Base-by-base conservation (phyloP, 2,113 vertebrate genomes). In the Hippocampus barbouri region DNA sequence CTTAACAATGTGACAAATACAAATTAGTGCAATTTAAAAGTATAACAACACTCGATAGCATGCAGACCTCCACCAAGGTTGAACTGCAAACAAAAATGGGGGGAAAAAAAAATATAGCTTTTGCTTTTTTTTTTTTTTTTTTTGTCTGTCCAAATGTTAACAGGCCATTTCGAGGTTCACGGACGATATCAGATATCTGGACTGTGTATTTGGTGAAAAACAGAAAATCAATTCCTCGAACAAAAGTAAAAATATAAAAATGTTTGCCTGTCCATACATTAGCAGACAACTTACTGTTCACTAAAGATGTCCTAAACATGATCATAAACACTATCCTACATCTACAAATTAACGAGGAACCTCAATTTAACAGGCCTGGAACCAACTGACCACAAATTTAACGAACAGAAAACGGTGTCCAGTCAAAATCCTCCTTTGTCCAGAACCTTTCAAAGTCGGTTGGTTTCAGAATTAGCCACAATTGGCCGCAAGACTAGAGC, bases 1-100 rank as follows among this genome's bases (percentile, higher is more conserved):
- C 88, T 86, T 75, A 86, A 82, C 81, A 77, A 77, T 79, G 77
- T 10, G 76, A 79, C 70, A 61, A 86, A 83, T 72, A 80, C 78
- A 81, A 56, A 74, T 75, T 72, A 82, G 79, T 78, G 79, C 76
- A 25, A 82, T 69, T 85, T 83, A 56, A 80, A 75, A 77, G n/a
- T 47, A 66, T 23, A 43, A 65, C 62, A 41, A 21, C 62, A 43
- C n/a, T 23, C 41, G 12, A 10, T 11, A 21, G 63, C 41, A 15
- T 7, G 40, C 63, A 25, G 63, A 23, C 38, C 62, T 64, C 38
- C 62, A 64, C 40, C 63, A 65, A 47, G 63, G 41, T 47, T 45
- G 63, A 18, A 45, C n/a, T 3, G 61, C 11, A 27, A 18, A 60
- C 12, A 60, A 60, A 60, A 60, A 60, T 41, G 41, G 38, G 34